Base-by-base conservation (phyloP, 2,888 invertebrate species). In the Metacarcinus magister region DNA sequence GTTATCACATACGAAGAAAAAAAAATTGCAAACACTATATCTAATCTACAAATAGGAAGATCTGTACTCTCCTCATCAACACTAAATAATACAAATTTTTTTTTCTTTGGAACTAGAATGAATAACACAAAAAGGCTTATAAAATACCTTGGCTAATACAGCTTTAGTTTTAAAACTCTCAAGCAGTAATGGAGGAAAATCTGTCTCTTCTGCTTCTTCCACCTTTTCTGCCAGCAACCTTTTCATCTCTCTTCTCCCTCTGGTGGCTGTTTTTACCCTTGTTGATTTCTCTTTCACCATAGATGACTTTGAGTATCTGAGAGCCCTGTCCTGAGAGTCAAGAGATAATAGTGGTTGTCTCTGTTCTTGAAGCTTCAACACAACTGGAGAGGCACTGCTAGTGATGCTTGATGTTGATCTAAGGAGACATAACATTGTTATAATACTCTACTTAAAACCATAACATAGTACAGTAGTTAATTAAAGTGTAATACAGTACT, bases 101-200 rank as follows among this genome's bases (percentile, higher is more conserved):
- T 10, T 5, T n/a, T n/a, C 43, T 23, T 10, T 32, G n/a, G 10
- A 44, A 82, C 43, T 7, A 19, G 67, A n/a, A 54, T 28, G n/a
- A 39, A 93, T 23, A 44, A 44, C 32, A 16, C 8, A 28, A 92
- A 28, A 16, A 28, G 28, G 28, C 10, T 75, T 28, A 75, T 75
- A 92, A 48, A 13, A 43, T 96, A 96, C 96, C 95, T 96, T 96
- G 23, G 96, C 96, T 46, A 96, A 67, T 28, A 96, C 96, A 46
- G 96, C 96, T 54, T 96, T 96, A 7, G 96, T 96, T 39, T 95
- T 96, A 46, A 96, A 96, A 32, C 91, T 28, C 39, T 96, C 95
- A 7, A 96, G 95, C 16, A 96, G 92, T 23, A 96, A 46, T 43
- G 93, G 92, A 39, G 96, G 96, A 93, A 94, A 96, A 82, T 96